Conservation (phyloP, 1,140 invertebrate species). For the Dreissena rostriformis region DNA sequence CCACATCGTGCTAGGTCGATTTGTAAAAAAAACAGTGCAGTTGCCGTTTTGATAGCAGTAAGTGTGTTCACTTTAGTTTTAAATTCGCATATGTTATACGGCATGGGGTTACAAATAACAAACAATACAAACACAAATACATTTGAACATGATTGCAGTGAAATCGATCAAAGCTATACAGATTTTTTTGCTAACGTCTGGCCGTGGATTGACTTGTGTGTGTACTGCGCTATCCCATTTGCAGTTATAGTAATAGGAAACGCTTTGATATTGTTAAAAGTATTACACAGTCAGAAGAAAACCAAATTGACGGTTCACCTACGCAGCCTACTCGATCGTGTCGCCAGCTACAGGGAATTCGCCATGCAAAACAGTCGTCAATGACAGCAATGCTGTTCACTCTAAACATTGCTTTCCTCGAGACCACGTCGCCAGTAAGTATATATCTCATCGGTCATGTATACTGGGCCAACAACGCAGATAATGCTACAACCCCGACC, state of each 20-base stretch:
- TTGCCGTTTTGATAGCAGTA: constrained; percentile 48
- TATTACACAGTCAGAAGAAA: constrained; percentile 42
- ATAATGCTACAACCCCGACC: background rate
- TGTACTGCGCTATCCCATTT: constrained; percentile 40
- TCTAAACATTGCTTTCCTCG: constrained; percentile 62
- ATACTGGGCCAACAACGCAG: constrained; percentile 19
- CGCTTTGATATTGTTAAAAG: constrained; percentile 35
- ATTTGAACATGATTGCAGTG: background rate
- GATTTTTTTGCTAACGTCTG: constrained; percentile 36
- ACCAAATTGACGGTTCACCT: background rate
- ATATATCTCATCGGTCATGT: constrained; percentile 59
- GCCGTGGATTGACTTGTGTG: constrained; percentile 53
- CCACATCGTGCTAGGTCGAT: constrained; percentile 59
- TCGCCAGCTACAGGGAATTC: too few relatives aligned
- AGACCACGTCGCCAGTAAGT: constrained; percentile 63
- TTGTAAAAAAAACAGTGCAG: constrained; percentile 52
- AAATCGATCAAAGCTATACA: constrained; percentile 11
- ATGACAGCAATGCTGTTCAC: constrained; percentile 64
- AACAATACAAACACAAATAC: background rate
- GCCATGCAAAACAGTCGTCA: constrained; percentile 47
- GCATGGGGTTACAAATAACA: constrained; percentile 6
- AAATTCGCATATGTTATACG: constrained; percentile 66
- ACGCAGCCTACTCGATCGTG: too few relatives aligned
- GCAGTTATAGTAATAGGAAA: constrained; percentile 41
- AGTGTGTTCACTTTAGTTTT: constrained; percentile 43